Evolutionary conservation across 2,888 invertebrate species (phyloP).

Genomic region (Nephrocerus scutellatus): DNA sequence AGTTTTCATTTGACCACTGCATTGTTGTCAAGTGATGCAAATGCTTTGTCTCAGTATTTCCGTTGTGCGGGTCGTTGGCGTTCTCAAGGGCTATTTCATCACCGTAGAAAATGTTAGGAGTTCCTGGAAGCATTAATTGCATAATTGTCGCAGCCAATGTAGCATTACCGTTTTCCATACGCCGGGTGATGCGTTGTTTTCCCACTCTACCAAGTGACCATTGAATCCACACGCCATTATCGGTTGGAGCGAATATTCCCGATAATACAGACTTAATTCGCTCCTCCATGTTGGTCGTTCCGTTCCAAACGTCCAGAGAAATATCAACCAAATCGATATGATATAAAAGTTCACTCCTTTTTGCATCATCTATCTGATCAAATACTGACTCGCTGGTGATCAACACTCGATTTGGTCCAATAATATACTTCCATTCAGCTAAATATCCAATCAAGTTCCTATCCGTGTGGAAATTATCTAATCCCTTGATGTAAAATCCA

Average conservation of each 20-base stretch:
- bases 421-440: conserved; percentile 60
- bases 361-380: conserved; percentile 45
- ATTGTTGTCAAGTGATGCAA: conserved; percentile 65
- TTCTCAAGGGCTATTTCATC: conserved; percentile 76
- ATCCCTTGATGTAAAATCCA: conserved; percentile 80
- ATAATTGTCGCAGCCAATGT: conserved; percentile 64
- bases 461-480: conserved; percentile 61
- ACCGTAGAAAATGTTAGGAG: conserved; percentile 82
- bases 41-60: conserved; percentile 55
- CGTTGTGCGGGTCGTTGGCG: conserved; percentile 52
- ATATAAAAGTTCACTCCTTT: conserved; percentile 54
- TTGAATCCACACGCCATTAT: conserved; percentile 67
- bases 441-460: conserved; percentile 54
- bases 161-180: conserved; percentile 52
- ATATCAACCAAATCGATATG: conserved; percentile 68
- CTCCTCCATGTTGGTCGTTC: conserved; percentile 53
- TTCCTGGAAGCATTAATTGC: conserved; percentile 76
- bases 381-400: conserved; percentile 59
- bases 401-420: conserved; percentile 58
- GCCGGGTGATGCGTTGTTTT: conserved; percentile 53
- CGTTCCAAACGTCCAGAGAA: conserved; percentile 54
- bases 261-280: conserved; percentile 55
- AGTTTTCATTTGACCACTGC: conserved; percentile 55
- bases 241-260: conserved; percentile 54
- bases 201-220: conserved; percentile 68